Evolutionary conservation across 2,888 invertebrate genomes (phyloP), one percentile per base, ranked within the genome.

Genomic region (Petrolisthes cinctipes): DNA sequence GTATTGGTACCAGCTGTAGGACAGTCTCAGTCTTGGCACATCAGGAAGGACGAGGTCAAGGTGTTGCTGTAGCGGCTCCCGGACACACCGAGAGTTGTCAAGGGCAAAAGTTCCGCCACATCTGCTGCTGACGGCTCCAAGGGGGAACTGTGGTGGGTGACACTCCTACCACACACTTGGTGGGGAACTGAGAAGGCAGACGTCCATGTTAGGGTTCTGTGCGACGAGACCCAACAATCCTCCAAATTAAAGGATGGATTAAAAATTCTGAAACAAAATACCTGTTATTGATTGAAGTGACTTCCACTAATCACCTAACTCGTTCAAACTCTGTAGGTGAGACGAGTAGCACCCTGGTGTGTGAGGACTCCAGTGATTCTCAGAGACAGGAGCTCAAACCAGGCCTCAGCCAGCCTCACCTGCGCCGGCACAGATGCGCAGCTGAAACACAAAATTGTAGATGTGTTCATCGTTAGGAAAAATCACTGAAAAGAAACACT

Each of bases 1-100:
- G 82, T 86, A 86, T n/a, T 86, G 86, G 86, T 66, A 53, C 66
- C 75, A 75, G 86, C 79, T 61, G 86, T 78, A 86, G 86, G 86
- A 86, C 75, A 78, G 37, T 82, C 54, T 56, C 76, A 76, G 86
- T 78, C 71, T 61, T 83, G 82, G 56, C 82, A 78, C 54, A 82
- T 53, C 17, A 82, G 86, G 83, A 83, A 57, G 17, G 86, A 83
- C 14, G 82, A 61, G 66, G 84, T 61, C 20, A 80, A 78, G 79
- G 71, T 79, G 81, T 61, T 54, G 37, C 53, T 37, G 56, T 20
- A 5, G 79, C 57, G 79, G 9, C 68, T n/a, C 61, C 23, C 57
- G 51, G 20, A 53, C 79, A 79, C 68, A 6, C 68, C 11, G 68
- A 54, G 57, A 20, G 68, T 20, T 68, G 51, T 57, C 20, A 37